Percentiles rank a stretch among this genome's conserved stretches.
These are phyloP conservation scores for Palythoa heliodiscus DNA, from an alignment of 92 coral and sea anemone species.

Conservation along the genomic window DNA sequence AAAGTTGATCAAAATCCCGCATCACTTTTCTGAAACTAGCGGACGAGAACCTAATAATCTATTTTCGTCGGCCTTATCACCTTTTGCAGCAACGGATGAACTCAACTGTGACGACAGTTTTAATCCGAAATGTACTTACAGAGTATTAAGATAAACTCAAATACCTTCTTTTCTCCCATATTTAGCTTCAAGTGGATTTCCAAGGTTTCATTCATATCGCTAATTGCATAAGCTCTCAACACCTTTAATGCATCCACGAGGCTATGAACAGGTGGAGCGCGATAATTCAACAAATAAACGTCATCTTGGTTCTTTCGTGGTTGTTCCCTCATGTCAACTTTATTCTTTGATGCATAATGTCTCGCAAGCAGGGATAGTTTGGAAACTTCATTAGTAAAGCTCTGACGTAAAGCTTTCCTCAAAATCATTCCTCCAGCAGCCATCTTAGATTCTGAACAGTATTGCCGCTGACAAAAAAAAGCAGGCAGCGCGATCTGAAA, in stretches of 20 bases:
- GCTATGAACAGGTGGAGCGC: constrained; percentile 75
- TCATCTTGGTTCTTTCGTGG: constrained; percentile 69
- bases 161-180: constrained; percentile 85
- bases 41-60: too few species aligned
- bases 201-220: constrained; percentile 71
- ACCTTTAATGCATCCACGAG: constrained; percentile 73
- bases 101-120: too few species aligned
- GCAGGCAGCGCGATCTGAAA: too few species aligned
- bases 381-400: background rate
- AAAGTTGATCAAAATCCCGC: too few species aligned
- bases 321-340: constrained; percentile 44
- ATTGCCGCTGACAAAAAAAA: constrained; percentile 30
- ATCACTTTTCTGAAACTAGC: too few species aligned
- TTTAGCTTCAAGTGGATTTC: constrained; percentile 83
- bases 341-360: constrained; percentile 51
- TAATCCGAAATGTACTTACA: too few species aligned
- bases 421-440: constrained; percentile 19
- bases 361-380: constrained; percentile 43
- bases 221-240: constrained; percentile 76
- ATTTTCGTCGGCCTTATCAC: too few species aligned
- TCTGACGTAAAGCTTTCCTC: background rate
- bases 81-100: too few species aligned
- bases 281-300: constrained; percentile 80
- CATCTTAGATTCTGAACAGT: constrained; percentile 5
- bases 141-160: background rate